Percentiles rank a stretch among this genome's conserved stretches.
Evolutionary conservation across 1,140 invertebrate species (phyloP).

Genomic region (Hyphantria cunea): DNA sequence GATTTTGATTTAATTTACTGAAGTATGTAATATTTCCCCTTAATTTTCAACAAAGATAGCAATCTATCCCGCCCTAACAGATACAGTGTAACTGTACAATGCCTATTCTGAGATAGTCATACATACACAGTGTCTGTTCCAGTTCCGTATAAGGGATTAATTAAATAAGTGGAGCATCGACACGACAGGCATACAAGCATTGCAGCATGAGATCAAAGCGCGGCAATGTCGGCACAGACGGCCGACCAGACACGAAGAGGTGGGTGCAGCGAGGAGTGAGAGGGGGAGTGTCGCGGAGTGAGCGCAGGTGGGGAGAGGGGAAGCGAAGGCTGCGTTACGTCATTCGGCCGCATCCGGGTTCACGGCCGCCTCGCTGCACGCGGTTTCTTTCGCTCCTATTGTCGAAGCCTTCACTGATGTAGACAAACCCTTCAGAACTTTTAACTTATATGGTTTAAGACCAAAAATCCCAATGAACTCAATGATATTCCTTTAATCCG

Average conservation of each 20-base stretch:
- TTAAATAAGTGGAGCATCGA: conserved; percentile 49
- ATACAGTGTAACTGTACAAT: conserved; percentile 21
- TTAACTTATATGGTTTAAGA: too few relatives aligned
- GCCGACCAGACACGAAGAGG: conserved; percentile 61
- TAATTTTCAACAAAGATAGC: conserved; percentile 5
- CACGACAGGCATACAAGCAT: conserved; percentile 26
- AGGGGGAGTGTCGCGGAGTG: conserved; percentile 35
- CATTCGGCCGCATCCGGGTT: conserved; percentile 73
- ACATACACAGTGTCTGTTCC: conserved; percentile 12
- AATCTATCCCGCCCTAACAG: conserved; percentile 14
- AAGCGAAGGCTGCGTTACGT: conserved; percentile 68
- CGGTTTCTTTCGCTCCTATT: conserved; percentile 52
- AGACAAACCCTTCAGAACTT: conserved; percentile 31
- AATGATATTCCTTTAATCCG: too few relatives aligned
- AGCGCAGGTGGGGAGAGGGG: conserved; percentile 39
- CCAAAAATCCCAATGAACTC: too few relatives aligned
- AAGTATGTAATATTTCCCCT: conserved; percentile 1
- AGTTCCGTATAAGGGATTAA: conserved; percentile 52
- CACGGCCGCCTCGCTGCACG: conserved; percentile 52
- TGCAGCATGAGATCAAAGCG: conserved; percentile 32
- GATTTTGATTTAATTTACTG: too few relatives aligned
- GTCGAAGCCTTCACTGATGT: conserved; percentile 24
- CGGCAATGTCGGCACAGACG: conserved; percentile 53
- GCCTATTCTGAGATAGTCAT: conserved; percentile 19
- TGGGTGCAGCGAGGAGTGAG: conserved; percentile 34